Conservation (phyloP, 2,888 invertebrate species). For the Trichogramma evanescens region DNA sequence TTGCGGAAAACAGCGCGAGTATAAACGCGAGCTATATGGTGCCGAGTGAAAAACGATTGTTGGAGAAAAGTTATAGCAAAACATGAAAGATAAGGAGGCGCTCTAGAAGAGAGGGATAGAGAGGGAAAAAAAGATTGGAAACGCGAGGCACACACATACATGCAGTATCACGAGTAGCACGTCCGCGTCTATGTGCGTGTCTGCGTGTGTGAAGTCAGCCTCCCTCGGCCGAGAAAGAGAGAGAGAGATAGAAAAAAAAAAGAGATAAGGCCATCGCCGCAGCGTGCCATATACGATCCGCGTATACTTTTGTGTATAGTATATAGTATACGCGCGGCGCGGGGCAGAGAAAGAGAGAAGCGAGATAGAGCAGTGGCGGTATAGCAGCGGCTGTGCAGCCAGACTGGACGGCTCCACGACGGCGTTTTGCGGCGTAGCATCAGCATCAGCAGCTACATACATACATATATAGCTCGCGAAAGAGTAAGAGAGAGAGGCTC, state of each 20-base stretch:
- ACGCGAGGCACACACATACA: too few species aligned
- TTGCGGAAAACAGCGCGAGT: conserved; percentile 2
- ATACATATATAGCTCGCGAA: too few species aligned
- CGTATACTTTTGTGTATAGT: too few species aligned
- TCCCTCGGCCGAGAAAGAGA: too few species aligned
- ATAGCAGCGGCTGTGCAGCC: conserved; percentile 17
- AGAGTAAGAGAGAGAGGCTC: conserved; percentile 27
- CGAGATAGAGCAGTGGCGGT: conserved; percentile 18
- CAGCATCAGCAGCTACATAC: background rate
- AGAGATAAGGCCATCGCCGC: too few species aligned
- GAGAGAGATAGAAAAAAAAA: too few species aligned
- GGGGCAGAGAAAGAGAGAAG: conserved; percentile 22
- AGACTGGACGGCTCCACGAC: conserved; percentile 46
- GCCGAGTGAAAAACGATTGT: background rate
- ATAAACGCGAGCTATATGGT: conserved; percentile 7
- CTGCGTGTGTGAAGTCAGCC: too few species aligned
- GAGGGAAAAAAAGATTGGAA: too few species aligned
- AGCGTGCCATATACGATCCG: too few species aligned
- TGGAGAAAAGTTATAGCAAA: conserved; percentile 17
- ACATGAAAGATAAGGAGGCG: conserved; percentile 8
- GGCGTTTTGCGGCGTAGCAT: background rate
- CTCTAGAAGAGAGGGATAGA: background rate
- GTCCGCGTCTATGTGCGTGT: too few species aligned
- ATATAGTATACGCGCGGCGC: too few species aligned
- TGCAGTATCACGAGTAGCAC: too few species aligned